phyloP scores from a whole-genome alignment of 2,797 vertebrate genomes.

The Protosalanx chinensis region DNA sequence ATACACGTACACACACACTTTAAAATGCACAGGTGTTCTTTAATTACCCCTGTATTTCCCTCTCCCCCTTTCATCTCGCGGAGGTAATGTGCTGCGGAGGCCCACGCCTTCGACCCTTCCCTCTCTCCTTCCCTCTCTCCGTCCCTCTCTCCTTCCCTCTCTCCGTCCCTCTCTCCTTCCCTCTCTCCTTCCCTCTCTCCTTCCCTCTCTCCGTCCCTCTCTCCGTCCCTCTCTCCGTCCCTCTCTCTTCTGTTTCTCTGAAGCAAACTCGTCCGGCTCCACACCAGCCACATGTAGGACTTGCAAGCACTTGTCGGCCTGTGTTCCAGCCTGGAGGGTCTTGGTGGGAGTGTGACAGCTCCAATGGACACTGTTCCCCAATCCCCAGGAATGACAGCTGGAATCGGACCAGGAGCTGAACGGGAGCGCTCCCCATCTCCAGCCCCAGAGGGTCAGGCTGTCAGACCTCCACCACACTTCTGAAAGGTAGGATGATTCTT shows the following conservation, averaged over 20 bases:
- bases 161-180: too few relatives aligned
- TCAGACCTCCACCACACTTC: background rate
- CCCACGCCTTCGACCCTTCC: background rate
- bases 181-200: background rate
- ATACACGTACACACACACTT: background rate
- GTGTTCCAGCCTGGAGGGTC: too few relatives aligned
- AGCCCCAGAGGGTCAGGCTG: background rate
- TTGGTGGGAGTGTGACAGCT: too few relatives aligned
- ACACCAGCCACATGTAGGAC: background rate
- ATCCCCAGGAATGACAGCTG: too few relatives aligned
- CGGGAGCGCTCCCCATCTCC: background rate
- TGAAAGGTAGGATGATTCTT: background rate
- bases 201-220: background rate
- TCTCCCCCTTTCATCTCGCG: background rate
- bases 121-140: background rate
- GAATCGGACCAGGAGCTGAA: background rate
- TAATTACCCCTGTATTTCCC: background rate
- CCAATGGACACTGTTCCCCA: too few relatives aligned
- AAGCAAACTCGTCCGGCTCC: background rate
- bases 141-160: background rate
- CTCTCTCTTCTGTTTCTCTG: background rate
- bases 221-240: background rate
- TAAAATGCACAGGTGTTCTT: background rate
- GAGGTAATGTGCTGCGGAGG: conserved; percentile 3
- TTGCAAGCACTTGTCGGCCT: too few relatives aligned